phyloP scores from a whole-genome alignment of 2,888 invertebrate species.

The Standfussiana lucernea region DNA sequence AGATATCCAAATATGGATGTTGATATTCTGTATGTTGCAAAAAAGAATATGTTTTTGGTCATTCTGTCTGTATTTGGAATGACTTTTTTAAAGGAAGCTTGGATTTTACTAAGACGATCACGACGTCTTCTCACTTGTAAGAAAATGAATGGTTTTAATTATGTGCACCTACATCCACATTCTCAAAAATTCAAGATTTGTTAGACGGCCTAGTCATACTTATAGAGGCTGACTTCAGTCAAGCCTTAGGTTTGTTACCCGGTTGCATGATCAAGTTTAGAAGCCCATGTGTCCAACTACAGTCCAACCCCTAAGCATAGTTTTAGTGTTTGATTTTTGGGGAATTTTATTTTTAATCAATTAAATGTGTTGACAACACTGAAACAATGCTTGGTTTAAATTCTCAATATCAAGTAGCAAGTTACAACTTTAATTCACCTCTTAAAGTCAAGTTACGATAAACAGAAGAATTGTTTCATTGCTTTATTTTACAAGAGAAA shows the following conservation, averaged over 20 bases:
- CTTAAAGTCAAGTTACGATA: neutral
- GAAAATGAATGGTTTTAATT: neutral
- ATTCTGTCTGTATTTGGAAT: slow-evolving; percentile 10
- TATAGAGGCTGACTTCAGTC: neutral
- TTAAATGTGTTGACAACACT: neutral
- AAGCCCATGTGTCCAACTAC: too few relatives aligned
- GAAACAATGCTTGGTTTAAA: neutral
- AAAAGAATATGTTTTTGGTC: slow-evolving; percentile 35
- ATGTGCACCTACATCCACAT: neutral
- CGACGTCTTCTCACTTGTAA: neutral
- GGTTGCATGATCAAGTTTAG: neutral
- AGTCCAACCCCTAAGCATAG: neutral
- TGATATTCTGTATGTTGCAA: slow-evolving; percentile 48
- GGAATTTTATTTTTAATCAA: neutral
- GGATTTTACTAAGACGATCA: neutral
- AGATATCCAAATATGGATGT: slow-evolving; percentile 67
- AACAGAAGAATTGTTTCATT: neutral
- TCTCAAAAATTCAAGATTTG: neutral
- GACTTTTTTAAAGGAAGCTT: neutral
- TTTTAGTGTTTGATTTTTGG: neutral
- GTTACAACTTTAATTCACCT: neutral
- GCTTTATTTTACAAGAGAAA: neutral
- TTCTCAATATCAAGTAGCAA: neutral
- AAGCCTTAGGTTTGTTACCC: neutral
- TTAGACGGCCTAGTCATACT: neutral